A percentile compares a stretch with the other conserved stretches of the same genome.
These are phyloP conservation scores for Chionodraco myersi DNA, from an alignment of 2,113 vertebrate genomes.

Conservation along the genomic window DNA sequence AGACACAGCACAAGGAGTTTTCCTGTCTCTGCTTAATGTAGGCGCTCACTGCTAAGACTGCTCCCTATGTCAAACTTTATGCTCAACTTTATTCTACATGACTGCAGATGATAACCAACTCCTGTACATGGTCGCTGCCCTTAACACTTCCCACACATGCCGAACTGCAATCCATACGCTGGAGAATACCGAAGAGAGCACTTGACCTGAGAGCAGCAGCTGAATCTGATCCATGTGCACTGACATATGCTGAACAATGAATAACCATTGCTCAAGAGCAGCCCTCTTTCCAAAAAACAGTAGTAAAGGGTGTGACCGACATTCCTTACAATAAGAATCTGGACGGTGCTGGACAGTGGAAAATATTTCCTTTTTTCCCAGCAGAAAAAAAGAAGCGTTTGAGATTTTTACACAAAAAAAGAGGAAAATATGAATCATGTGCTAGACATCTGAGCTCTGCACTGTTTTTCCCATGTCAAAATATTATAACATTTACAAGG, in stretches of 20 bases:
- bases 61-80: too few species aligned
- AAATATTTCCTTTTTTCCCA: conserved; percentile 51
- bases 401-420: not conserved
- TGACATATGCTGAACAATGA: conserved; percentile 27
- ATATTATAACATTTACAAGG: conserved; percentile 52
- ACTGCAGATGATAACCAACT: not conserved
- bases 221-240: conserved; percentile 50
- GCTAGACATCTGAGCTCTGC: conserved; percentile 26
- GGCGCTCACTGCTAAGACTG: too few species aligned
- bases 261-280: conserved; percentile 48
- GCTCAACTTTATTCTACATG: not conserved
- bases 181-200: not conserved
- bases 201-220: conserved; percentile 24
- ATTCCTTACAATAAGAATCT: conserved; percentile 38
- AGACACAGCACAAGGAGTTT: too few species aligned
- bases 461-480: conserved; percentile 56
- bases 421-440: conserved; percentile 55
- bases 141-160: not conserved
- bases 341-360: conserved; percentile 3
- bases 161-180: too few species aligned
- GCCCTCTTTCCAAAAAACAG: conserved; percentile 42
- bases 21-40: too few species aligned
- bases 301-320: conserved; percentile 55
- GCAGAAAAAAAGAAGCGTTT: conserved; percentile 29
- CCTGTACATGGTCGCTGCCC: not conserved